Base-by-base conservation (phyloP, 2,888 invertebrate species). In the Meliscaeva auricollis region DNA sequence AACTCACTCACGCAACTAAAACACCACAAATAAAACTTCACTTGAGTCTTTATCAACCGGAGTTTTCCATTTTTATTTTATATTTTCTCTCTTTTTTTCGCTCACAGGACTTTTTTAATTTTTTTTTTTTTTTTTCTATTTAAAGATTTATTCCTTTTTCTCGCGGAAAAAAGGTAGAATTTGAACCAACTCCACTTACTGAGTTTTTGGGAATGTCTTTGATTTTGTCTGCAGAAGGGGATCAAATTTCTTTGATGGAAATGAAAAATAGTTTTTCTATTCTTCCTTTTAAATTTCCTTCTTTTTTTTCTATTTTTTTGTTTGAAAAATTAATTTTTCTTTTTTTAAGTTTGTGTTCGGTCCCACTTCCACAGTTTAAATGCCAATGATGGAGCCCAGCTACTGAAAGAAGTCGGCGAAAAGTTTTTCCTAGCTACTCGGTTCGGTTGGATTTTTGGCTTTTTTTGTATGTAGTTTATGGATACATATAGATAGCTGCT, bases 281-380 rank as follows among this genome's bases (percentile, higher is more conserved):
- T 48, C n/a, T 74, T 22, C 5, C 22, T 38, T 9, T 32, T 20
- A 62, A 75, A 62, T 72, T 60, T 48, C n/a, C n/a, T n/a, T n/a
- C n/a, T n/a, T n/a, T n/a, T n/a, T n/a, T n/a, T n/a, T n/a, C n/a
- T n/a, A n/a, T 73, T 48, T 64, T 41, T 66, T 70, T 52, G n/a
- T 68, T 64, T 75, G 66, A 35, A 66, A 66, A 35, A 64, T 17
- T 44, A 22, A 50, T 64, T 46, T 46, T 50, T 44, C 17, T 48
- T 56, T n/a, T 38, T 58, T 74, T 83, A 82, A 80, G 85, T 87
- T 88, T 87, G 87, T 81, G 87, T 82, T 87, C 88, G 87, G 88
- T 88, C 80, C 91, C 90, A 92, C 91, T 90, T 90, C 91, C 91
- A 91, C 89, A 89, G 91, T 91, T 92, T 90, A 91, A 91, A 91